Base-by-base conservation (phyloP, 1,140 invertebrate species). In the Colletes gigas region DNA sequence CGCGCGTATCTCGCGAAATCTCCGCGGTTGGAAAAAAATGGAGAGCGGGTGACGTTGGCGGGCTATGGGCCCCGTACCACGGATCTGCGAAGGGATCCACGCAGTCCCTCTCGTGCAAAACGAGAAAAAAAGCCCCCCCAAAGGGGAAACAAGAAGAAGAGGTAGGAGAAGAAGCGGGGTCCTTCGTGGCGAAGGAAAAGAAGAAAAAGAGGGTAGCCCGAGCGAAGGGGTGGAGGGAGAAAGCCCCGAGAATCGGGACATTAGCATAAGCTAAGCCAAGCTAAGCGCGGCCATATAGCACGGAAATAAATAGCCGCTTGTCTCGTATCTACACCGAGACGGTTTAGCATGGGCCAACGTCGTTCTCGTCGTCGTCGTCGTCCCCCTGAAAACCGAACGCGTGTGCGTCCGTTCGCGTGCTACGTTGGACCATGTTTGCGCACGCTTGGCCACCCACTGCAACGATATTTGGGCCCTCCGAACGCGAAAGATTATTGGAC, bases 231-330 rank as follows among this genome's bases (percentile, higher is more conserved):
- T 73, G 74, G 66, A 62, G 78, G 78, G 74, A 85, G 85, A 87
- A 79, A 85, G 9, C 77, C 83, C 77, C 59, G 86, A 82, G 90
- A 90, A 92, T 88, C 88, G 90, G 89, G 87, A 85, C 90, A 92
- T 91, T 91, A 91, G 90, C 90, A 91, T 90, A 92, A 92, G 90
- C 88, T 89, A 89, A 90, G 87, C 88, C 84, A 81, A 83, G 84
- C 87, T 90, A 90, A 90, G 90, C 90, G 88, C 84, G 86, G 68
- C 88, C 90, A 91, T 91, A 90, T 90, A 91, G 90, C 90, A 91
- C 89, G 89, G 83, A 90, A 92, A 92, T 91, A 92, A 91, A 92
- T 92, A 91, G 90, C 88, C 87, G 85, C 72, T 88, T 87, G 83
- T 88, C 84, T 82, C 83, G 88, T 89, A 90, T 90, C 88, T 90